A percentile compares a stretch with the other conserved stretches of the same genome.
Evolutionary conservation across 1,140 invertebrate species (phyloP).

Genomic region (Mamestra configurata): DNA sequence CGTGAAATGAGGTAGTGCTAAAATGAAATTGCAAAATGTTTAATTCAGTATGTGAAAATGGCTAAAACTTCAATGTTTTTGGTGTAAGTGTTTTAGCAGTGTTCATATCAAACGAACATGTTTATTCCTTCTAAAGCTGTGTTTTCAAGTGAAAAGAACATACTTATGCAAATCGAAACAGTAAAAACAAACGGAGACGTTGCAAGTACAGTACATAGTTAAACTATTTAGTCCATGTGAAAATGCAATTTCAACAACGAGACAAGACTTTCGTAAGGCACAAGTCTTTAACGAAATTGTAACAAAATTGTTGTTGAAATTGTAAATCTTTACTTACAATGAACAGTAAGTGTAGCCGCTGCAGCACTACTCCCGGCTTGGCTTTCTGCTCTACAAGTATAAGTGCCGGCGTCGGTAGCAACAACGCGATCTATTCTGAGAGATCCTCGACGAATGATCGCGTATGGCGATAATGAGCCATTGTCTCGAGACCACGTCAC

Average conservation of each 20-base stretch:
- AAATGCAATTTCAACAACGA: too few relatives aligned
- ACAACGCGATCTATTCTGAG: constrained; percentile 83
- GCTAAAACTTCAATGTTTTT: too few relatives aligned
- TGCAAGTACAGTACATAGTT: too few relatives aligned
- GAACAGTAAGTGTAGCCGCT: constrained; percentile 81
- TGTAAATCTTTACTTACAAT: constrained; percentile 83
- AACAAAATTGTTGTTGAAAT: too few relatives aligned
- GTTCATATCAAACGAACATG: too few relatives aligned
- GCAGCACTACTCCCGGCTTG: constrained; percentile 83
- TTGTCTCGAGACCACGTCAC: constrained; percentile 82
- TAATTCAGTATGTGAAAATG: too few relatives aligned
- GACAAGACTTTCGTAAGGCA: background rate
- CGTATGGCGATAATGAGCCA: constrained; percentile 79
- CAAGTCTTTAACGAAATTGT: background rate
- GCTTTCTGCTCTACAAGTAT: constrained; percentile 86
- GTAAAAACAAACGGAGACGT: too few relatives aligned
- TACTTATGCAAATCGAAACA: too few relatives aligned
- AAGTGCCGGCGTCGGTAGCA: constrained; percentile 81
- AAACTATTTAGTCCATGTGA: background rate
- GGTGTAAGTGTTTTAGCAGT: too few relatives aligned
- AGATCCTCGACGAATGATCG: constrained; percentile 80
- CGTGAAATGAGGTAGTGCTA: constrained; percentile 96
- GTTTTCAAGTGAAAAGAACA: too few relatives aligned
- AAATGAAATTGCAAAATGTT: constrained; percentile 52
- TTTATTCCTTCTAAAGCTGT: too few relatives aligned